Base-by-base conservation (phyloP, 2,113 vertebrate genomes). In the Peucedramus taeniatus region DNA sequence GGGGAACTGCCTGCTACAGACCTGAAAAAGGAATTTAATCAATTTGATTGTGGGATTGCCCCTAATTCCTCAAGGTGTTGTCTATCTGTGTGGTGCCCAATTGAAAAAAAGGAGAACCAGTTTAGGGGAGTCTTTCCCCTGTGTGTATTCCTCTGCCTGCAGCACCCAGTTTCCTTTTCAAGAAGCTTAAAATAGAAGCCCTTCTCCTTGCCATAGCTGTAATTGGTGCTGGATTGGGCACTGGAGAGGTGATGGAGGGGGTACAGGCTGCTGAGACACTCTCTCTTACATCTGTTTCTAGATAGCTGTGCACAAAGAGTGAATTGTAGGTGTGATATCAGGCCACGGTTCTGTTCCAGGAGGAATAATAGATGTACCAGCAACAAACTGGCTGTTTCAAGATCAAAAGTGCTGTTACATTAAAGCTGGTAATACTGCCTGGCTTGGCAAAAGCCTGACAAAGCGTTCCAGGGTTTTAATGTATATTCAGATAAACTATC, bases 321-420 rank as follows among this genome's bases (percentile, higher is more conserved):
- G 83, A 94, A 70, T 27, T 79, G 65, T 69, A 90, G 80, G 77
- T 89, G 65, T 87, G 61, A 16, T 79, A 76, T 23, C 22, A 45
- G 84, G 54, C 65, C 45, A 49, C 1, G 0, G 37, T 75, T 92
- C 83, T 89, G 85, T 88, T 93, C 69, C 68, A 82, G 70, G 53
- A 89, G 53, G 40, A 90, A 90, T 87, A 92, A 95, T 87, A 87
- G 86, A 71, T 82, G 92, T 90, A 83, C 80, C 69, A 64, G 57
- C 40, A 53, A 66, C 44, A 39, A 20, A 82, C 12, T 37, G 45
- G 40, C 49, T 87, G 72, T 60, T 94, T 64, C 21, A 86, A 81
- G 83, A 95, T 84, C 85, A 93, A 69, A 93, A 90, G 44, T 79
- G 49, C 64, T 65, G 56, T 61, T 93, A 40, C 37, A 42, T 75